Evolutionary conservation across 2,113 vertebrate genomes (phyloP).

Genomic region (Microcebus jonahi): DNA sequence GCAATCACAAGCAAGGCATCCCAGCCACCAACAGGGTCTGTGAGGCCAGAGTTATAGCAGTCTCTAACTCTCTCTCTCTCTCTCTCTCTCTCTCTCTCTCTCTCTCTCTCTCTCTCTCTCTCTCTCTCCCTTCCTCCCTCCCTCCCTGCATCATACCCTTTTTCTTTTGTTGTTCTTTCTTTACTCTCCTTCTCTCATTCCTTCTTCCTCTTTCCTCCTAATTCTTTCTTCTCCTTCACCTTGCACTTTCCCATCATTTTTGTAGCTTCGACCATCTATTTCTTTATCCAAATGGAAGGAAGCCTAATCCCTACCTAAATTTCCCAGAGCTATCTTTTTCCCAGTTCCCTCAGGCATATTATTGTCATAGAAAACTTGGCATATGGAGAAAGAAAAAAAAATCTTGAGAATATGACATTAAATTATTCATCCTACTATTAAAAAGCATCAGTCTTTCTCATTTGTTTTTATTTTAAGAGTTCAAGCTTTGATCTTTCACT

Average conservation of each 20-base stretch:
- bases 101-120: too few relatives aligned
- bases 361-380: neutral
- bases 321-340: neutral
- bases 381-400: neutral
- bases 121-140: too few relatives aligned
- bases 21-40: neutral
- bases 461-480: neutral
- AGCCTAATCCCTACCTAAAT: neutral
- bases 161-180: neutral
- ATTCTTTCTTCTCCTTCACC: neutral
- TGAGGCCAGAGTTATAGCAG: neutral
- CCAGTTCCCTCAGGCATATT: neutral
- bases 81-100: too few relatives aligned
- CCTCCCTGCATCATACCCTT: too few relatives aligned
- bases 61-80: neutral
- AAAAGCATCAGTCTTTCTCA: neutral
- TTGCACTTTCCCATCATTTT: neutral
- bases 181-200: neutral
- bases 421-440: conserved; percentile 2
- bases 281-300: neutral
- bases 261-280: neutral
- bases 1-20: neutral
- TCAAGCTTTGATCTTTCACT: conserved; percentile 18
- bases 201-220: neutral
- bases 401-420: neutral